Conservation (phyloP, 2,888 invertebrate genomes). For the Sinopyrophorus schimmeli region DNA sequence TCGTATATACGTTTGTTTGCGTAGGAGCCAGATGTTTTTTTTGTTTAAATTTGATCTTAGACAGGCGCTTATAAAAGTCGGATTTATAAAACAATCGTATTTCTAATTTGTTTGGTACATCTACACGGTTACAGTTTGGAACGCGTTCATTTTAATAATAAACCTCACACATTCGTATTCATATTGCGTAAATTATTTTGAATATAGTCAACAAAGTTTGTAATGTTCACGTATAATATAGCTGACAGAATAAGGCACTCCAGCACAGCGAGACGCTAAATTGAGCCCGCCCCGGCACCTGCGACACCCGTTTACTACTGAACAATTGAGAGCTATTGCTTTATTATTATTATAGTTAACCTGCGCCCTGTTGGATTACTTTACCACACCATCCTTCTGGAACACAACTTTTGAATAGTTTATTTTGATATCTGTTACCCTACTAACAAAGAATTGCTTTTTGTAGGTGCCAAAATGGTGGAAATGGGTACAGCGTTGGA, state of each 20-base stretch:
- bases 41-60: conserved; percentile 20
- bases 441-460: conserved; percentile 23
- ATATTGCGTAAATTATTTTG: conserved; percentile 54
- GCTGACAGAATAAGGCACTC: conserved; percentile 51
- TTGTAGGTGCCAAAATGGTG: conserved; percentile 52
- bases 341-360: conserved; percentile 44
- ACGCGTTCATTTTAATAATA: conserved; percentile 47
- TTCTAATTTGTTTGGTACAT: conserved; percentile 49
- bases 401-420: neutral
- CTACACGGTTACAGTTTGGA: conserved; percentile 47
- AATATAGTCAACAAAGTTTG: conserved; percentile 53
- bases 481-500: conserved; percentile 48
- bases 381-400: conserved; percentile 8
- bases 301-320: conserved; percentile 45
- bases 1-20: too few relatives aligned
- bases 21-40: too few relatives aligned
- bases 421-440: neutral
- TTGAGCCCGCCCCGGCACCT: conserved; percentile 51
- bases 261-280: conserved; percentile 47
- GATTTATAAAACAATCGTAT: conserved; percentile 52
- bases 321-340: conserved; percentile 48
- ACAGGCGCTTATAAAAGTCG: conserved; percentile 29
- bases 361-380: conserved; percentile 28
- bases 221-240: conserved; percentile 50
- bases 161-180: conserved; percentile 50